A percentile compares a stretch with the other conserved stretches of the same genome.
phyloP scores from a whole-genome alignment of 2,888 invertebrate species.

The Drosophila monieri region DNA sequence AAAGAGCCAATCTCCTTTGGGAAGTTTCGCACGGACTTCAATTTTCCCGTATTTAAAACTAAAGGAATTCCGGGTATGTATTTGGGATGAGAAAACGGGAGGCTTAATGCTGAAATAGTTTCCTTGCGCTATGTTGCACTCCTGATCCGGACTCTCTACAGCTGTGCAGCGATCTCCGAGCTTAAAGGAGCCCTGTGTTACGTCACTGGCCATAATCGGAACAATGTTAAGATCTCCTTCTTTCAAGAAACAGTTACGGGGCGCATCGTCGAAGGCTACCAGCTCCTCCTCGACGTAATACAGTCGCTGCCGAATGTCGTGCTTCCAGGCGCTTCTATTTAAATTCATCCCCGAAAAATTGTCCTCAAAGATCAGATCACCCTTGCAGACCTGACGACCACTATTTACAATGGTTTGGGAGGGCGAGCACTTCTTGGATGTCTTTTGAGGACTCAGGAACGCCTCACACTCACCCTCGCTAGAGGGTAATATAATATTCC shows the following conservation, averaged over 20 bases:
- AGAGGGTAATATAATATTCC: conserved; percentile 21
- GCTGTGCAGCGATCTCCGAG: conserved; percentile 85
- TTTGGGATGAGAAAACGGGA: conserved; percentile 87
- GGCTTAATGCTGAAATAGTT: conserved; percentile 86
- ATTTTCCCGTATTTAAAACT: conserved; percentile 89
- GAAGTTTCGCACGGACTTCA: conserved; percentile 89
- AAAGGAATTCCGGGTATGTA: conserved; percentile 87
- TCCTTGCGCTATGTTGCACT: conserved; percentile 70
- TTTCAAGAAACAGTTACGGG: conserved; percentile 77
- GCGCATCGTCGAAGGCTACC: conserved; percentile 83
- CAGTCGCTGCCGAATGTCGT: conserved; percentile 86
- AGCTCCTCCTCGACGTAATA: conserved; percentile 85
- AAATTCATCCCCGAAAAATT: conserved; percentile 85
- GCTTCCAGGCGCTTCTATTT: conserved; percentile 85
- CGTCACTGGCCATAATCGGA: conserved; percentile 79
- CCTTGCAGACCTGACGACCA: conserved; percentile 65
- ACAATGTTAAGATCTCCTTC: conserved; percentile 81
- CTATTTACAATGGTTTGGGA: conserved; percentile 39
- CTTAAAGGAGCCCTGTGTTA: conserved; percentile 66
- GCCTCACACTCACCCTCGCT: conserved; percentile 40
- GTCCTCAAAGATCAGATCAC: conserved; percentile 87
- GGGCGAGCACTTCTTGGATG: conserved; percentile 41
- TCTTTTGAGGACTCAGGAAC: conserved; percentile 13
- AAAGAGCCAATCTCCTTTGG: conserved; percentile 91
- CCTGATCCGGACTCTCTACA: conserved; percentile 83